Evolutionary conservation across 2,113 vertebrate genomes (phyloP), one percentile per base, ranked within the genome.

Genomic region (Reinhardtius hippoglossoides): DNA sequence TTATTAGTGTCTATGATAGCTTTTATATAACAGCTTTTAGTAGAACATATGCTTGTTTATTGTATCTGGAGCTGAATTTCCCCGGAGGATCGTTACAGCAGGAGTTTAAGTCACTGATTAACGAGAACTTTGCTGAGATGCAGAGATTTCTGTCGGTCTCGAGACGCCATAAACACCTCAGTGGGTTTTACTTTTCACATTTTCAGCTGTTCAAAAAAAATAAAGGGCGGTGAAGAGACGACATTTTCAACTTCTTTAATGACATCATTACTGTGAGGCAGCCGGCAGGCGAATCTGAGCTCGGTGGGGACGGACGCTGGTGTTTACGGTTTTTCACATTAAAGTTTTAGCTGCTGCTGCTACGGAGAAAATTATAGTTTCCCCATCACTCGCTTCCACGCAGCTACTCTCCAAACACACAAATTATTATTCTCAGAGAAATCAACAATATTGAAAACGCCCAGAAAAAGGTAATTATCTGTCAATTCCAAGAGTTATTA

Each of bases 1-100:
- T 63, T 69, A 77, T 77, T 66, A 72, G 69, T 9, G 48, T 26
- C 26, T 66, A 27, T 52, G 46, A 70, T 9, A 48, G 65, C 16
- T 26, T 64, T 71, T 76, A 55, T 35, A 59, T 18, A 24, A 20
- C 26, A 58, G 69, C 35, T 35, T 21, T 67, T 37, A 64, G 26
- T 54, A 6, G 31, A 54, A 57, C 18, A 24, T 26, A 23, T n/a
- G 58, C 13, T 67, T 20, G 40, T 71, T 78, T 73, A 73, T 64
- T 48, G 62, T 14, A 20, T 50, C 58, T 57, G 44, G 31, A 31
- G 60, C 10, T 9, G 10, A 42, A 64, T 58, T 61, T 76, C 61
- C 26, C 46, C 1, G 7, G 16, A 35, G 16, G 10, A 21, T 24
- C 1, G 21, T 54, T 6, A 42, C 26, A 10, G 13, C 54, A 71